A percentile compares a stretch with the other conserved stretches of the same genome.
These are phyloP conservation scores for Apomyelois bistriatella DNA, from an alignment of 2,888 invertebrate species.

Conservation along the genomic window DNA sequence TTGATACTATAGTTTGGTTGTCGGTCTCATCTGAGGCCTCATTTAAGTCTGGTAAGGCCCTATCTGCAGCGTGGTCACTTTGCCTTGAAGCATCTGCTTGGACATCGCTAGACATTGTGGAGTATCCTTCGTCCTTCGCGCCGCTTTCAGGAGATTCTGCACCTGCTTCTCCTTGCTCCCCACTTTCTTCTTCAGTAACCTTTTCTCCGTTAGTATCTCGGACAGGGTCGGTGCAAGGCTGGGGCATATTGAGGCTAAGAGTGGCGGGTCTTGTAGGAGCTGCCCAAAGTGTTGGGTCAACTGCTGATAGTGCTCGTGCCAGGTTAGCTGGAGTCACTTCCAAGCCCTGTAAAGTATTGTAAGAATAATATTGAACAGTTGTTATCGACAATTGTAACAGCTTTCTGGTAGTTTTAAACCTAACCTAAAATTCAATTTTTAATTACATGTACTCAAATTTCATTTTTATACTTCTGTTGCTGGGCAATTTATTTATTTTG, in stretches of 20 bases:
- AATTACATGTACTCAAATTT: no score
- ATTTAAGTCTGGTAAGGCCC: slow-evolving; percentile 85
- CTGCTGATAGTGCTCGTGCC: slow-evolving; percentile 81
- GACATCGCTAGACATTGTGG: slow-evolving; percentile 91
- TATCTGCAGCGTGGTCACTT: slow-evolving; percentile 76
- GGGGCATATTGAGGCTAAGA: slow-evolving; percentile 84
- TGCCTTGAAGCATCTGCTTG: slow-evolving; percentile 84
- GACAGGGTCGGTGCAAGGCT: slow-evolving; percentile 58
- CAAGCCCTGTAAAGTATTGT: slow-evolving; percentile 58
- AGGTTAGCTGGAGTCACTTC: slow-evolving; percentile 82
- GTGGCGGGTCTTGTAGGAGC: slow-evolving; percentile 85
- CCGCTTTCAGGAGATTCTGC: slow-evolving; percentile 88
- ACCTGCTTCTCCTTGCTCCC: slow-evolving; percentile 83
- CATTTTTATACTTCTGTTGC: no score
- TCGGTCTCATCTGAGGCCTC: slow-evolving; percentile 87
- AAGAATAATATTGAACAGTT: not conserved
- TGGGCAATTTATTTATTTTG: no score
- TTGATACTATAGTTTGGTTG: slow-evolving; percentile 77
- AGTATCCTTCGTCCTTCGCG: slow-evolving; percentile 90
- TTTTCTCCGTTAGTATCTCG: slow-evolving; percentile 59
- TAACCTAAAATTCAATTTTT: no score
- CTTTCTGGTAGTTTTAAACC: no score
- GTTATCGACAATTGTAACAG: not conserved
- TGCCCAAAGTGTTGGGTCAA: slow-evolving; percentile 84
- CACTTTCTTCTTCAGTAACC: slow-evolving; percentile 62